phyloP scores from a whole-genome alignment of 2,113 vertebrate genomes.

The Scolopax mira region DNA sequence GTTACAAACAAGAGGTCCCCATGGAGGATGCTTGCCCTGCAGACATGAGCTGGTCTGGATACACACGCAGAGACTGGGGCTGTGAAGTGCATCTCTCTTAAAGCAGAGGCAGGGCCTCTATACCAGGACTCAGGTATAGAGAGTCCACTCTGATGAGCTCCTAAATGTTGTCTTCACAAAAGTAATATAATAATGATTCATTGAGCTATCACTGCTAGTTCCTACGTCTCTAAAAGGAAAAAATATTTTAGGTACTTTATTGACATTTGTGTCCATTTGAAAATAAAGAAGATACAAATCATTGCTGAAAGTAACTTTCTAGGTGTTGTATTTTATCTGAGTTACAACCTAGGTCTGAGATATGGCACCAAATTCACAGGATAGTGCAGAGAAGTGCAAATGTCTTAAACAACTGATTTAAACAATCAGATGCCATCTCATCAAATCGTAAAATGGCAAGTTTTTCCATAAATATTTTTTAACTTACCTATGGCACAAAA shows the following conservation, averaged over 20 bases:
- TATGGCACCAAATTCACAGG: not conserved
- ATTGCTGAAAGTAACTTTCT: not conserved
- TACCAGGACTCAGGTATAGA: too few species aligned
- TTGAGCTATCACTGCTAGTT: fast-evolving
- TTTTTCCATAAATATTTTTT: not conserved
- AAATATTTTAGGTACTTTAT: not conserved
- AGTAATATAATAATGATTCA: not conserved
- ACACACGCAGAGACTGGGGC: not conserved
- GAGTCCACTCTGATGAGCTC: not conserved
- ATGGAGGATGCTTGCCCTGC: not conserved
- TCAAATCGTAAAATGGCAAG: not conserved
- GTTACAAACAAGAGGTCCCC: not conserved
- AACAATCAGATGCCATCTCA: not conserved
- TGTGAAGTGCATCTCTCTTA: not conserved
- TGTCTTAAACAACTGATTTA: not conserved
- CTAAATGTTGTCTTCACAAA: not conserved
- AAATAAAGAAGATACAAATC: not conserved
- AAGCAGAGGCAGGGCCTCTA: not conserved
- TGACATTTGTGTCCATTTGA: not conserved
- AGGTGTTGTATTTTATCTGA: not conserved
- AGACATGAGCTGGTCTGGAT: not conserved
- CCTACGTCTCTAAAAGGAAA: not conserved
- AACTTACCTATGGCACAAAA: not conserved
- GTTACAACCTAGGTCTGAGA: not conserved
- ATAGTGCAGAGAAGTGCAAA: not conserved